phyloP scores from a whole-genome alignment of 2,113 vertebrate genomes.

The Globicephala melas region DNA sequence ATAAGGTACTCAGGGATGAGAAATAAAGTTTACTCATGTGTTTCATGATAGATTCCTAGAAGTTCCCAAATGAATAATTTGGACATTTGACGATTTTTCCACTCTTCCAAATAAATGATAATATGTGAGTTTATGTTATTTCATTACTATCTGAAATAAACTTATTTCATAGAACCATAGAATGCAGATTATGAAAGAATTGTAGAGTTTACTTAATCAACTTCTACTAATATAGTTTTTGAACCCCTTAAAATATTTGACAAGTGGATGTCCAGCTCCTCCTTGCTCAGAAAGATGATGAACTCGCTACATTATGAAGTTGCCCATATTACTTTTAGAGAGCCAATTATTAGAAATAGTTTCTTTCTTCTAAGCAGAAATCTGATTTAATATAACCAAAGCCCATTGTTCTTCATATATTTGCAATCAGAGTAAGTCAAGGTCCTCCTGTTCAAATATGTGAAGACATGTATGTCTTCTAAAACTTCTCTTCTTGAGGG shows the following conservation, averaged over 20 bases:
- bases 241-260: background rate
- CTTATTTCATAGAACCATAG: background rate
- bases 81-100: background rate
- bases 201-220: background rate
- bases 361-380: background rate
- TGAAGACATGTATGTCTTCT: background rate
- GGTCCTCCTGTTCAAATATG: background rate
- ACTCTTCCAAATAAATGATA: background rate
- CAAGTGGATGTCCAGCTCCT: background rate
- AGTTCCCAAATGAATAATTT: background rate
- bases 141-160: background rate
- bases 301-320: background rate
- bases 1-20: background rate
- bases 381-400: background rate
- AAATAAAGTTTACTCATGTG: background rate
- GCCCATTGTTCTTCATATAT: background rate
- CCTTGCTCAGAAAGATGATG: background rate
- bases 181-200: background rate
- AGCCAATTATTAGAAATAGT: background rate
- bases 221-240: background rate
- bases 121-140: background rate
- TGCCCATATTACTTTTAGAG: background rate
- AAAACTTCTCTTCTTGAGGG: background rate
- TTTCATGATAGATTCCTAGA: background rate
- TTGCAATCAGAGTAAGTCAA: background rate